A percentile compares a stretch with the other conserved stretches of the same genome.
Conservation (phyloP, 2,888 invertebrate species). For the Diarsia dahlii region DNA sequence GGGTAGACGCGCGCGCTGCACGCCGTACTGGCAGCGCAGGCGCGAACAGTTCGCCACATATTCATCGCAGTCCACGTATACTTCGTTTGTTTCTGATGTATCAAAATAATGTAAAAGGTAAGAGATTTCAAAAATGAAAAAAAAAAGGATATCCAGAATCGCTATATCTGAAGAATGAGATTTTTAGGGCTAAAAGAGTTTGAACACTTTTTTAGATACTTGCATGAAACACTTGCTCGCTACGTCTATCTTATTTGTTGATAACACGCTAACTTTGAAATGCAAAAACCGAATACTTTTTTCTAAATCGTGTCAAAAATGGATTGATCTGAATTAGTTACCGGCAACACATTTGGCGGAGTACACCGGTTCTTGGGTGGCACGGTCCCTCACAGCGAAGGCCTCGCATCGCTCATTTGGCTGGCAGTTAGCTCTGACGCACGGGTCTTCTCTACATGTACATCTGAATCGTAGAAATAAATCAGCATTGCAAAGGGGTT, state of each 20-base stretch:
- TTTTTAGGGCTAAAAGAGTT: not conserved
- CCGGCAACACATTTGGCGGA: slow-evolving; percentile 71
- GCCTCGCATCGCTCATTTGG: slow-evolving; percentile 93
- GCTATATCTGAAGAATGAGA: not conserved
- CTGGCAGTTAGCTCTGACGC: slow-evolving; percentile 91
- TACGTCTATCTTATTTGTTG: not conserved
- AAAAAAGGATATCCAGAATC: not conserved
- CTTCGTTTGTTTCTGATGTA: slow-evolving; percentile 61
- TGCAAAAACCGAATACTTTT: not conserved
- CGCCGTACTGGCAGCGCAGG: slow-evolving; percentile 93
- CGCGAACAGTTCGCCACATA: slow-evolving; percentile 91
- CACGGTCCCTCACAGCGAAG: slow-evolving; percentile 85
- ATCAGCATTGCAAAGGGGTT: not conserved
- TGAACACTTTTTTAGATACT: not conserved
- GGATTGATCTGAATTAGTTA: slow-evolving; percentile 20
- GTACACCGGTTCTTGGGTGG: slow-evolving; percentile 82
- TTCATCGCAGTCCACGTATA: slow-evolving; percentile 64
- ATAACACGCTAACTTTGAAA: not conserved
- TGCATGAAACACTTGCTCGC: not conserved
- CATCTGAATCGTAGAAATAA: slow-evolving; percentile 73
- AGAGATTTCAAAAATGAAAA: not conserved
- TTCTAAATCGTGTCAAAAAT: not conserved
- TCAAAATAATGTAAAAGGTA: not conserved
- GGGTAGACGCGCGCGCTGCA: slow-evolving; percentile 88
- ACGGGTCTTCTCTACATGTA: slow-evolving; percentile 92